Evolutionary conservation across 2,113 vertebrate species (phyloP).

Genomic region (Etheostoma spectabile): DNA sequence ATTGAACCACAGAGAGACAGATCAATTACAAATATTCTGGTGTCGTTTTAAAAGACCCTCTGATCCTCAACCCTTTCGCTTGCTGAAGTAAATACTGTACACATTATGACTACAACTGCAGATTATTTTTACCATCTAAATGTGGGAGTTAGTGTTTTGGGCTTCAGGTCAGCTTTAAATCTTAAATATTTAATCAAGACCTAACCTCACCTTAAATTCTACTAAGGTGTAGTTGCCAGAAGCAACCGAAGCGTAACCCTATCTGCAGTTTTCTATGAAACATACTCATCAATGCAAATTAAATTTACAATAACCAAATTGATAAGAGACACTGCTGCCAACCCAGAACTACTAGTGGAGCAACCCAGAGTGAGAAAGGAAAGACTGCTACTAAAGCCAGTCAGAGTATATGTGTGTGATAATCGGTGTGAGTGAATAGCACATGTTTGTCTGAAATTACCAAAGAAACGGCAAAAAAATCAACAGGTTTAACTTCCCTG

Average conservation of each 20-base stretch:
- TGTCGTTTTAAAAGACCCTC: not conserved
- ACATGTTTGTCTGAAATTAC: not conserved
- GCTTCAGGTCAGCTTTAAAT: not conserved
- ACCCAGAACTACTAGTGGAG: not conserved
- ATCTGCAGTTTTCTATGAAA: not conserved
- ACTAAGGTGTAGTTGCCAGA: not conserved
- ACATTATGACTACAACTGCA: not conserved
- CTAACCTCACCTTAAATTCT: not conserved
- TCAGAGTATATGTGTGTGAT: not conserved
- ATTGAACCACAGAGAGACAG: not conserved
- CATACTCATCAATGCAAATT: slow-evolving; percentile 3
- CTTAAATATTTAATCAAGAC: slow-evolving; percentile 12
- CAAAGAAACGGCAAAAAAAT: not conserved
- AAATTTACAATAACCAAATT: not conserved
- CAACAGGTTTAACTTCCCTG: slow-evolving; percentile 3
- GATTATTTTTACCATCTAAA: not conserved
- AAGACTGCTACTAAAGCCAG: no score
- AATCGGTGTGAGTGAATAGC: not conserved
- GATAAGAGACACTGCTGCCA: not conserved
- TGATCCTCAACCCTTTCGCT: not conserved
- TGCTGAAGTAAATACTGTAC: not conserved
- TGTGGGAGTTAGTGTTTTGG: no score
- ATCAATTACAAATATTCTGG: not conserved
- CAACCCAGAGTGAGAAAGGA: not conserved
- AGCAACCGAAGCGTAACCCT: not conserved